These are phyloP conservation scores for Mylabris phalerata DNA, from an alignment of 1,140 invertebrate genomes.

Conservation along the genomic window DNA sequence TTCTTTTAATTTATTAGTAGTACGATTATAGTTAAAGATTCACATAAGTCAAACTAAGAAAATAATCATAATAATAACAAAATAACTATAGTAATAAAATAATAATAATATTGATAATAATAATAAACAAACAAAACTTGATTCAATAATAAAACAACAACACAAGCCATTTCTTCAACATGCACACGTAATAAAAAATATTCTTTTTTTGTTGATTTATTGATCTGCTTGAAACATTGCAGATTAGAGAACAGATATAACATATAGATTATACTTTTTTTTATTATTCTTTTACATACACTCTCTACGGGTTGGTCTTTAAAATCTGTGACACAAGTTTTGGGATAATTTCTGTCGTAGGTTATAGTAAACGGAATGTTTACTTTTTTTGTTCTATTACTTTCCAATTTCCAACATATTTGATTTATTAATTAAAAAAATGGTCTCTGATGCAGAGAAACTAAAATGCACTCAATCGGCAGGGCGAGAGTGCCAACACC, in stretches of 20 bases:
- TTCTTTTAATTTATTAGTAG: conserved; percentile 6
- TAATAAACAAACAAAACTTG: conserved; percentile 23
- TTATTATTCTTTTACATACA: conserved; percentile 1
- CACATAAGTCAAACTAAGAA: conserved; percentile 6
- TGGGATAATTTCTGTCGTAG: background rate
- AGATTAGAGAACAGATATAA: conserved; percentile 32
- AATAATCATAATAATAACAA: conserved; percentile 14
- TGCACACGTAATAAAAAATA: conserved; percentile 22
- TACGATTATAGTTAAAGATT: conserved; percentile 11
- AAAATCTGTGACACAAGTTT: conserved; percentile 8
- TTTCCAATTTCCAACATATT: no score
- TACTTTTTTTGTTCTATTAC: conserved; percentile 4
- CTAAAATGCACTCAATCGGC: conserved; percentile 36
- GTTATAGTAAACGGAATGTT: conserved; percentile 31
- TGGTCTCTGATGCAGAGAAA: conserved; percentile 41
- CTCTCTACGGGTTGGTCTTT: conserved; percentile 21
- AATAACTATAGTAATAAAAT: background rate
- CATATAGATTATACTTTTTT: conserved; percentile 27
- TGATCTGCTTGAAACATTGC: conserved; percentile 22
- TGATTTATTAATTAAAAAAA: no score
- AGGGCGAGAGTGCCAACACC: conserved; percentile 41
- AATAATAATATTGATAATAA: conserved; percentile 8
- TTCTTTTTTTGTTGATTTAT: background rate
- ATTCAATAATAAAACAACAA: conserved; percentile 24
- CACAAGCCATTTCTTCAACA: conserved; percentile 16